Evolutionary conservation across 2,888 invertebrate genomes (phyloP), one percentile per base, ranked within the genome.

Genomic region (Eupithecia pulchellata): DNA sequence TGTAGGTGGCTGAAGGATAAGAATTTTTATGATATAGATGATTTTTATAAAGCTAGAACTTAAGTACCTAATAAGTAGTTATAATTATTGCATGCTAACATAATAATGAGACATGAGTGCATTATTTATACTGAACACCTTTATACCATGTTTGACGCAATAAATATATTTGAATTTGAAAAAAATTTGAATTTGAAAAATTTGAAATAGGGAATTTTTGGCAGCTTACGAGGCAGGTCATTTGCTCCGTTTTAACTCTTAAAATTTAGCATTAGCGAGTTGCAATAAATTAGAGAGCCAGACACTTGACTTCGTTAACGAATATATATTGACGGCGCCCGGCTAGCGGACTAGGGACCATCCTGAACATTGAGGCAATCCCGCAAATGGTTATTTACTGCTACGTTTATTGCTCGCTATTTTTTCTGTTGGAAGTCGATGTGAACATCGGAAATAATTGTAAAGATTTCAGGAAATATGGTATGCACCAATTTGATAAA

Each of bases 211-310:
- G 13, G 68, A 76, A 68, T 73, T 72, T 42, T 68, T 68, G 70
- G 62, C 72, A 71, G 64, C 66, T 52, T 25, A 13, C 47, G 20
- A 47, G 25, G 32, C 29, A 73, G 73, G 73, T 73, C 73, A 71
- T 65, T 63, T 20, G 61, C 65, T 71, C 71, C 76, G 78, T 79
- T 81, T 79, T 74, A 77, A 79, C 79, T 82, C 84, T 87, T 87
- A 89, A 89, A 89, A 89, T 89, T 89, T 86, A 84, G 81, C 83
- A 84, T 83, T 84, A 83, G 84, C 82, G 81, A 82, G 83, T 78
- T 79, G 85, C 83, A 82, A 89, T 90, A 89, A 89, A 89, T 89
- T 86, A 84, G 83, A 76, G 77, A 79, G 79, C 73, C 78, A 81
- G 78, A 80, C 79, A 80, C 83, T 82, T 81, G 78, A 79, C 81